phyloP scores from a whole-genome alignment of 1,140 invertebrate species.

The Lysiphlebus fabarum region DNA sequence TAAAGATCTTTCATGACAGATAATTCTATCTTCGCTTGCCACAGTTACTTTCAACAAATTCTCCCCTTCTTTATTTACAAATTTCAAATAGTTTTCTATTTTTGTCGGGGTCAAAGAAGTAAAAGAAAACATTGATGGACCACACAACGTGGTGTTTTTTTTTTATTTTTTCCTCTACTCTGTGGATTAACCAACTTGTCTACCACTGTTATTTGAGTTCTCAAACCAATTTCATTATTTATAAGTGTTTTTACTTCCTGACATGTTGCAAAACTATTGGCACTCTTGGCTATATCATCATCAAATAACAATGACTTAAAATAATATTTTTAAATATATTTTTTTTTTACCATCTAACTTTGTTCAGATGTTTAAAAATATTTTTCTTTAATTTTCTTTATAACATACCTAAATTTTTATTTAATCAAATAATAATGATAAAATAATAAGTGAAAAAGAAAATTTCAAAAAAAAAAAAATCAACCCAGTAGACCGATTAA shows the following conservation, averaged over 20 bases:
- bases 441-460: too few species aligned
- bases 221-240: too few species aligned
- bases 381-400: too few species aligned
- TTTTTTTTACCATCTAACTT: too few species aligned
- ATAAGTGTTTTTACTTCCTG: too few species aligned
- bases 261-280: slow-evolving; percentile 14
- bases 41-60: slow-evolving; percentile 19
- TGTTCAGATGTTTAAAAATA: too few species aligned
- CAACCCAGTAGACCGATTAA: slow-evolving; percentile 16
- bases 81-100: slow-evolving; percentile 15
- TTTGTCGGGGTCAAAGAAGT: slow-evolving; percentile 8
- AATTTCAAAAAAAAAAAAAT: too few species aligned
- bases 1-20: slow-evolving; percentile 25
- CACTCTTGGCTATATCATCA: background rate
- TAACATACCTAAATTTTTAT: too few species aligned
- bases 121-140: slow-evolving; percentile 22
- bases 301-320: too few species aligned
- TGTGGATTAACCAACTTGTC: background rate
- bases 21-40: slow-evolving; percentile 21
- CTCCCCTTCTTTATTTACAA: background rate
- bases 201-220: too few species aligned
- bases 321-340: too few species aligned
- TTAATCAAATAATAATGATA: too few species aligned
- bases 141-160: slow-evolving; percentile 28
- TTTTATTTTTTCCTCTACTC: background rate